These are phyloP conservation scores for Hedychridium roseum DNA, from an alignment of 2,888 invertebrate genomes.

Conservation along the genomic window DNA sequence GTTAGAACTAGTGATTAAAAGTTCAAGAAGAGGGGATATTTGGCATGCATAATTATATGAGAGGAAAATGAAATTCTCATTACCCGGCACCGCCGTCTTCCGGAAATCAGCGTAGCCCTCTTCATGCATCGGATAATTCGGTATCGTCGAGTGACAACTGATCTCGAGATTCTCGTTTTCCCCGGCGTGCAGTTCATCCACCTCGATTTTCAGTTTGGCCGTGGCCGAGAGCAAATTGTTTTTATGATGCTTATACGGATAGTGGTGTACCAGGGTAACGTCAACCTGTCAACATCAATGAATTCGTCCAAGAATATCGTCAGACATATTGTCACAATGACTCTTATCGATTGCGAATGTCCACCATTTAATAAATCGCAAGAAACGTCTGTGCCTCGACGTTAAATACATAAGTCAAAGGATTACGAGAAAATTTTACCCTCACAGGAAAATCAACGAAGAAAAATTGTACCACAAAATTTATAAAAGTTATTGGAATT, in stretches of 20 bases:
- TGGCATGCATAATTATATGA: too few relatives aligned
- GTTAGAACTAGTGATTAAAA: too few relatives aligned
- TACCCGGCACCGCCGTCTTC: conserved; percentile 78
- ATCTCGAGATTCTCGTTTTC: conserved; percentile 76
- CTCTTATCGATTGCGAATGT: neutral
- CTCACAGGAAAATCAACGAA: neutral
- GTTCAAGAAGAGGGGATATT: too few relatives aligned
- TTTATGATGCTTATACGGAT: conserved; percentile 46
- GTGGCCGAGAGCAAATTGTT: conserved; percentile 65
- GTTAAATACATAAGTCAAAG: neutral
- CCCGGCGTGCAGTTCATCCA: conserved; percentile 76
- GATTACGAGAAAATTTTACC: neutral
- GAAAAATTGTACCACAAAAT: too few relatives aligned
- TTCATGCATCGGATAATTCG: conserved; percentile 75
- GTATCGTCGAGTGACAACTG: conserved; percentile 81
- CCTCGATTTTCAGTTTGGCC: conserved; percentile 77
- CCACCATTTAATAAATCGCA: neutral
- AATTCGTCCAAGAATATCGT: too few relatives aligned
- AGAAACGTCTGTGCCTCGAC: too few relatives aligned
- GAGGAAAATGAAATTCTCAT: too few relatives aligned
- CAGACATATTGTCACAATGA: neutral
- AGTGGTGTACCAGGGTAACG: conserved; percentile 46
- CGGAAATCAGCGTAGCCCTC: conserved; percentile 79
- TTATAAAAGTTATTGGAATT: too few relatives aligned
- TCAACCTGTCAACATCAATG: conserved; percentile 53